Base-by-base conservation (phyloP, 2,797 vertebrate species). In the Scolopax rusticola region DNA sequence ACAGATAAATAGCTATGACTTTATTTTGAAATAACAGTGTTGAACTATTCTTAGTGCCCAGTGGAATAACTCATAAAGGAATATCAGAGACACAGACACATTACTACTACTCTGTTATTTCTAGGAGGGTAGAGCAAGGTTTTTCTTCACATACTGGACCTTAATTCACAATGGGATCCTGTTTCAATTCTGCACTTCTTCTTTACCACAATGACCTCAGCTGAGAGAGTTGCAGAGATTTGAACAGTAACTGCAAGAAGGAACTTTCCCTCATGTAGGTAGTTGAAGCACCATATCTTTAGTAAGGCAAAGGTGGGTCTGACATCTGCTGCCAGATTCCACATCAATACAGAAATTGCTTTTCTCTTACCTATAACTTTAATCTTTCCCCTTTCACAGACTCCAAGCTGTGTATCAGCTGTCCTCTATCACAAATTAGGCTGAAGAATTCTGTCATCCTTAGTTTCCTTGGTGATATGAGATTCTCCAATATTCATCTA, bases 311-410 rank as follows among this genome's bases (percentile, higher is more conserved):
- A 81, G 8, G 12, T 38, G 24, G 2, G 6, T 68, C 6, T 81
- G 56, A 53, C 8, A 40, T 32, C 24, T 81, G 20, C 24, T 56
- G 20, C 9, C 24, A 40, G 32, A 59, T 71, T 76, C 15, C 38
- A 61, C 5, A 67, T 2, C 8, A 67, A 83, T 85, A 7, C 15
- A 65, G 47, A 73, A 68, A 79, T 15, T 38, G 0, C 6, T 85
- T 73, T 93, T 89, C 28, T 92, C 18, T 64, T 30, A 19, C 47
- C 7, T 28, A 54, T 8, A 36, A 69, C 12, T 71, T 82, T 47
- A 89, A 63, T 36, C 12, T 68, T 19, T 56, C 2, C 3, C 2
- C 6, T 87, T 81, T 64, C 0, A 0, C 11, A 45, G n/a, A 64
- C 15, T 53, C 15, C 54, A 25, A 87, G 9, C 13, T 67, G 20